Conservation (phyloP, 2,797 vertebrate genomes). For the Poeciliopsis infans region DNA sequence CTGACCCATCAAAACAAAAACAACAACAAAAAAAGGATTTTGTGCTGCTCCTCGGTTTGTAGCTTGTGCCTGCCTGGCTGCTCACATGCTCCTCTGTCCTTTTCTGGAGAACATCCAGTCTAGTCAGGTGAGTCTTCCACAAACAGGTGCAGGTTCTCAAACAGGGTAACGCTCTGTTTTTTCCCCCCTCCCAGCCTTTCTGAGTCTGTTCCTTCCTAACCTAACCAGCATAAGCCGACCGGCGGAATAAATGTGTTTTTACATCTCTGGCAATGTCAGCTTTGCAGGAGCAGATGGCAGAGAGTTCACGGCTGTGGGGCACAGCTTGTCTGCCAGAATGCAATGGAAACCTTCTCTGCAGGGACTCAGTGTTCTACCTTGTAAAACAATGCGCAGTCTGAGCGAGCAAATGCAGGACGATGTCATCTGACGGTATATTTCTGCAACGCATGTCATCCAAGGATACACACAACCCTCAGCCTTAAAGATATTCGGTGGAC, state of each 20-base stretch:
- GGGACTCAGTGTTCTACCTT: constrained; percentile 41
- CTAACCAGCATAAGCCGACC: constrained; percentile 55
- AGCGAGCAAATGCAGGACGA: constrained; percentile 17
- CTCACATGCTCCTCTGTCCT: constrained; percentile 38
- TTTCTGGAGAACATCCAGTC: constrained; percentile 59
- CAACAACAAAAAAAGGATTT: neutral
- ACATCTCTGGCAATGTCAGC: constrained; percentile 53
- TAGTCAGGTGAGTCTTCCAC: constrained; percentile 43
- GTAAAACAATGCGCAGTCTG: constrained; percentile 36
- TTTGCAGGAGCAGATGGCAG: constrained; percentile 73
- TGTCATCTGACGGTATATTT: neutral
- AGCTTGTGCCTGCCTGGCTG: constrained; percentile 46
- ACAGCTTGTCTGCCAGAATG: constrained; percentile 72
- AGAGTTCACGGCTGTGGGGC: constrained; percentile 64
- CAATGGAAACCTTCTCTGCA: constrained; percentile 75
- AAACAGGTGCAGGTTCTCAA: constrained; percentile 19
- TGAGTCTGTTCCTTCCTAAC: constrained; percentile 25
- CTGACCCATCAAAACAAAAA: constrained; percentile 28
- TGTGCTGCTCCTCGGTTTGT: constrained; percentile 21
- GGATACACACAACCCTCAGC: neutral
- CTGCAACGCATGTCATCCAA: neutral
- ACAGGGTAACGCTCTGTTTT: constrained; percentile 2
- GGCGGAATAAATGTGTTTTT: constrained; percentile 53
- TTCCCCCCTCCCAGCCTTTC: neutral
- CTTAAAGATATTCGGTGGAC: too few relatives aligned